Evolutionary conservation across 2,113 vertebrate genomes (phyloP).

Genomic region (Mionectes macconnelli): DNA sequence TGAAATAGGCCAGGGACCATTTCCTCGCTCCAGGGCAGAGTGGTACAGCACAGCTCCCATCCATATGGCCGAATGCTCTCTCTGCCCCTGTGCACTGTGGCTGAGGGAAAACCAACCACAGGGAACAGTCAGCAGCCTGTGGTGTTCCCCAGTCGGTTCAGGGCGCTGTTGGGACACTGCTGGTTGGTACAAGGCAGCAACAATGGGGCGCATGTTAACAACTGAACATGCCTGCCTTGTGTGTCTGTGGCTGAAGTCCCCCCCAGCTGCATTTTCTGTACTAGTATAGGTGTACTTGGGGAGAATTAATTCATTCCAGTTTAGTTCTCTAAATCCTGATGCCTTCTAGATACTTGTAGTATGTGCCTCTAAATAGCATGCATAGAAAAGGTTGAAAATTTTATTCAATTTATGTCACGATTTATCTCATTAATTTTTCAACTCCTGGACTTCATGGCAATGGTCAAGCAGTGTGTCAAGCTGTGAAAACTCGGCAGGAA

Average conservation of each 20-base stretch:
- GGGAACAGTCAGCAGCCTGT: not conserved
- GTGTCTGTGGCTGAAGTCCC: not conserved
- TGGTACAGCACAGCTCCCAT: not conserved
- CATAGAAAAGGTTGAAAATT: not conserved
- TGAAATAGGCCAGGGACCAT: not conserved
- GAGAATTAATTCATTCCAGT: not conserved
- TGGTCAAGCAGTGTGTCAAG: not conserved
- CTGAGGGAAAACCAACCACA: not conserved
- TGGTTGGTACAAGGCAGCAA: not conserved
- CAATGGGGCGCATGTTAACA: not conserved
- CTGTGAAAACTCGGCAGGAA: not conserved
- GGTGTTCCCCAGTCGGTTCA: not conserved
- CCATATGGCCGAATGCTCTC: not conserved
- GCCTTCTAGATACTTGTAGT: not conserved
- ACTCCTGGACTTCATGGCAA: not conserved
- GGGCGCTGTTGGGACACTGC: not conserved
- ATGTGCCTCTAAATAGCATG: not conserved
- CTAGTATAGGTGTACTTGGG: no score
- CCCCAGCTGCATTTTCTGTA: not conserved
- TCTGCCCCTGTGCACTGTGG: not conserved
- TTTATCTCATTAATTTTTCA: not conserved
- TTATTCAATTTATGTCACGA: not conserved
- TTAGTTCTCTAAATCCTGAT: not conserved
- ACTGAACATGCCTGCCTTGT: not conserved
- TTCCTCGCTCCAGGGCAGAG: not conserved